phyloP scores from a whole-genome alignment of 1,140 invertebrate genomes.

The Diploscapter pachys region DNA sequence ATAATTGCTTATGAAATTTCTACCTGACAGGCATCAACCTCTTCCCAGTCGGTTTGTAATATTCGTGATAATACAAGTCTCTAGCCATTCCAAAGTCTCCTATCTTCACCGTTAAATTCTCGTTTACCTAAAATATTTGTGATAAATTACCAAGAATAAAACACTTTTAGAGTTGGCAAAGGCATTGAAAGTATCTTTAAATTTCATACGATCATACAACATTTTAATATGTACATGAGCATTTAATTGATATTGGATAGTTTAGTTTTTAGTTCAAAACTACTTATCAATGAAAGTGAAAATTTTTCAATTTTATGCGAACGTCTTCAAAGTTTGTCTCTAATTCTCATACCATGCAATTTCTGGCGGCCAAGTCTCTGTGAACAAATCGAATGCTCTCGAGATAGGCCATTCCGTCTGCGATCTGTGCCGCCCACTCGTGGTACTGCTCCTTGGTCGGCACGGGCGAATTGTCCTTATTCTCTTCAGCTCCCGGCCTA shows the following conservation, averaged over 20 bases:
- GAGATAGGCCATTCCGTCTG: constrained; percentile 96
- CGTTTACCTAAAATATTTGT: constrained; percentile 39
- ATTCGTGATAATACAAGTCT: constrained; percentile 95
- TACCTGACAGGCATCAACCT: constrained; percentile 73
- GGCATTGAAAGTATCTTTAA: too few species aligned
- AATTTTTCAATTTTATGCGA: constrained; percentile 79
- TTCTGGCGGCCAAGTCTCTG: constrained; percentile 89
- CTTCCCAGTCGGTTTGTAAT: constrained; percentile 79
- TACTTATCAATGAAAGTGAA: constrained; percentile 62
- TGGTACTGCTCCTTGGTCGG: constrained; percentile 56
- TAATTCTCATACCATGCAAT: constrained; percentile 89
- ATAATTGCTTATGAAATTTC: too few species aligned
- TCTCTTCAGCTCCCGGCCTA: constrained; percentile 55
- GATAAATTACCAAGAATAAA: background rate
- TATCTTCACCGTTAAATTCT: constrained; percentile 51
- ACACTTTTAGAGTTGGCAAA: too few species aligned
- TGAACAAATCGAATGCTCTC: constrained; percentile 91
- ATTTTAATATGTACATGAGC: too few species aligned
- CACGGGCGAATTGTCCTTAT: constrained; percentile 38
- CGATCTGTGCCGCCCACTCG: constrained; percentile 88
- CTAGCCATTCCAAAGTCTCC: constrained; percentile 69
- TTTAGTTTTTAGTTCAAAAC: constrained; percentile 62
- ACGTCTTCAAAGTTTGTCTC: constrained; percentile 62
- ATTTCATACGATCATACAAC: too few species aligned
- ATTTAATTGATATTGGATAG: too few species aligned